Evolutionary conservation across 2,113 vertebrate genomes (phyloP).

Genomic region (Mustela nigripes): DNA sequence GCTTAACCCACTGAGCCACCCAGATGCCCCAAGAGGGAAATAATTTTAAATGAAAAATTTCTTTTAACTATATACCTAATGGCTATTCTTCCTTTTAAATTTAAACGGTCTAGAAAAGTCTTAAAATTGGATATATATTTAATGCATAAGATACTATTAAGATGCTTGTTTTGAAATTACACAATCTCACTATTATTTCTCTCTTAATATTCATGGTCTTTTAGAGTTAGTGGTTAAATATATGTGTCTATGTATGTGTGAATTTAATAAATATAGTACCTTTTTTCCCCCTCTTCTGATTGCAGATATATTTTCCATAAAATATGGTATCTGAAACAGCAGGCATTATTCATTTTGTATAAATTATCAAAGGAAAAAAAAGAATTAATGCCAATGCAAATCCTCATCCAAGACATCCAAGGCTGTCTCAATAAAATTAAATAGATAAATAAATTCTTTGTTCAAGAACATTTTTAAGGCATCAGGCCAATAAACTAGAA

Average conservation of each 20-base stretch:
- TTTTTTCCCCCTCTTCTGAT: neutral
- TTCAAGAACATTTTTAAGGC: constrained; percentile 4
- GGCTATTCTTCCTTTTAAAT: constrained; percentile 24
- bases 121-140: constrained; percentile 33
- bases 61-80: neutral
- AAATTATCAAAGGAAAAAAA: constrained; percentile 4
- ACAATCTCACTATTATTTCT: neutral
- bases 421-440: constrained; percentile 45
- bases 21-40: too few species aligned
- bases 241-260: neutral
- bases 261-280: constrained; percentile 27
- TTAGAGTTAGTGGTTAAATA: constrained; percentile 23
- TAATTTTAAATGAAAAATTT: neutral
- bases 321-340: neutral
- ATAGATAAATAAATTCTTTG: neutral
- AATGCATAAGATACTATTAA: neutral
- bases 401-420: neutral
- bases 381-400: neutral
- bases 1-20: too few species aligned
- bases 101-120: neutral
- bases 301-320: neutral
- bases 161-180: constrained; percentile 29
- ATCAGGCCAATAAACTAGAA: neutral
- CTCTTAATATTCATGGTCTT: constrained; percentile 12
- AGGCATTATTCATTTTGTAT: constrained; percentile 17